A percentile compares a stretch with the other conserved stretches of the same genome.
phyloP scores from a whole-genome alignment of 1,140 invertebrate genomes.

The Dysdera silvatica region DNA sequence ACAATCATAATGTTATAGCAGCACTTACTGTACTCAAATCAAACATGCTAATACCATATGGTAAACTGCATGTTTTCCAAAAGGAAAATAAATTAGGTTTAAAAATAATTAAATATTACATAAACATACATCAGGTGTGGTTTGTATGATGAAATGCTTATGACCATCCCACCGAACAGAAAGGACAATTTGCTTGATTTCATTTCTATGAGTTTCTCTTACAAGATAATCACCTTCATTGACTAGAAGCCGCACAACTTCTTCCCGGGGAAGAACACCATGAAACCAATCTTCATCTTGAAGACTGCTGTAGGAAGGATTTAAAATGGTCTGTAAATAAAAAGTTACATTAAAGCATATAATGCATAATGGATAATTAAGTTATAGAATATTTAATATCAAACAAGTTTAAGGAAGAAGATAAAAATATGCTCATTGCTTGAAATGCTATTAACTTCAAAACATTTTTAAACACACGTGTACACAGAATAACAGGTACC shows the following conservation, averaged over 20 bases:
- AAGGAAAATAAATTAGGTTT: no score
- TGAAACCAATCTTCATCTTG: conserved; percentile 93
- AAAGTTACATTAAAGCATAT: background rate
- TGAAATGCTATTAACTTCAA: no score
- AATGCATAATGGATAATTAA: background rate
- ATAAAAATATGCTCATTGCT: background rate
- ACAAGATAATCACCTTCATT: conserved; percentile 91
- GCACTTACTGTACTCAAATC: no score
- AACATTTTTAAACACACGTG: no score
- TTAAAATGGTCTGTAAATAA: conserved; percentile 1
- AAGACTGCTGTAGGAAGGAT: conserved; percentile 26
- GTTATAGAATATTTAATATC: background rate
- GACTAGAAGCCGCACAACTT: conserved; percentile 80
- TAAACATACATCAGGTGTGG: conserved; percentile 64
- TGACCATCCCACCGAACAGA: conserved; percentile 90
- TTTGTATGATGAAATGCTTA: conserved; percentile 96
- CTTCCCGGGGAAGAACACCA: conserved; percentile 87
- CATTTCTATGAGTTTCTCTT: conserved; percentile 83
- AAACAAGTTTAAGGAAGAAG: background rate
- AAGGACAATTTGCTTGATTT: conserved; percentile 77
- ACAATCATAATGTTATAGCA: no score
- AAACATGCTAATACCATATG: no score
- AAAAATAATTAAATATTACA: background rate
- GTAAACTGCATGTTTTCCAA: no score
- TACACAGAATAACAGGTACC: no score